Base-by-base conservation (phyloP, 2,113 vertebrate genomes). In the Macquaria australasica region DNA sequence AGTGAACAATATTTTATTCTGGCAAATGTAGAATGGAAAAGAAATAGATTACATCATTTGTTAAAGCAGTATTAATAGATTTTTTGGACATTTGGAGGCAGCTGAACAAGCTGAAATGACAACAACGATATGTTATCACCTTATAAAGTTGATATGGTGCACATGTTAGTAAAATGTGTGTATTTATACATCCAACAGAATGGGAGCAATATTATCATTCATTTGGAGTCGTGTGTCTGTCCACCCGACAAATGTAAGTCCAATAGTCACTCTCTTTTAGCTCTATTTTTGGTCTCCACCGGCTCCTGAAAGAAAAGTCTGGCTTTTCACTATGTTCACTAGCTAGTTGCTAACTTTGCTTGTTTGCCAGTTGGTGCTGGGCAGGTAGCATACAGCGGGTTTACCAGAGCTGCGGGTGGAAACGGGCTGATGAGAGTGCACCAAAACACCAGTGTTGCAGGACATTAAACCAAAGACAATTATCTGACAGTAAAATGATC, bases 71-170 rank as follows among this genome's bases (percentile, higher is more conserved):
- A 76, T 7, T 7, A 41, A 23, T n/a, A 14, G 53, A 0, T 60
- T 20, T 37, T 81, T 48, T 81, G 6, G 34, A 2, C 11, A 55
- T 14, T 20, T 28, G 15, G 39, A 6, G 18, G 20, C 25, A 45
- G n/a, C 55, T n/a, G 12, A 76, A 64, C n/a, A 51, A 28, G 66
- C 43, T 50, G 43, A 58, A 58, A 73, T 45, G n/a, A 45, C 34
- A 56, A 9, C 23, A 66, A 2, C 39, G 28, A 53, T 25, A 18
- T 51, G 14, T 39, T 39, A 64, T 37, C 31, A 39, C 34, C 23
- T 43, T 11, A 15, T 55, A 43, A 58, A 25, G 21, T 25, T 8
- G 39, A 67, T 59, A 10, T 56, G 12, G 21, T 37, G 11, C 14
- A 34, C 18, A 5, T 39, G 15, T 34, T 18, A 6, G 25, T 34